Conservation (phyloP, 2,888 invertebrate species). For the Watsonalla binaria region DNA sequence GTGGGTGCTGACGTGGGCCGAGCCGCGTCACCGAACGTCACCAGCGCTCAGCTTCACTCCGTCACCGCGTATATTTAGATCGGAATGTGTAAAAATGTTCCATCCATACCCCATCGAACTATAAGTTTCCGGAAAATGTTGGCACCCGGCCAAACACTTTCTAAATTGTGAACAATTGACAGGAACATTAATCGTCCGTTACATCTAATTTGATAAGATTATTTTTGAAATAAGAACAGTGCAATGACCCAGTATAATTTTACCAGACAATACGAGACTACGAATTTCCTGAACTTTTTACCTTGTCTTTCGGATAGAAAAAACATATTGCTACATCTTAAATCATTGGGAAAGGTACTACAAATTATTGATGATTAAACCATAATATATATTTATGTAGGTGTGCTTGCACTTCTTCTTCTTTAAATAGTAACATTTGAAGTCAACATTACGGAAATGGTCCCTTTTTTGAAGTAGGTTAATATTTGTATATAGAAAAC, state of each 20-base stretch:
- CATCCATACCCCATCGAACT: conserved; percentile 41
- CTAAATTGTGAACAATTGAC: conserved; percentile 27
- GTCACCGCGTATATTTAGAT: conserved; percentile 70
- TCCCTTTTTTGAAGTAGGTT: no score
- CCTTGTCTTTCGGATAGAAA: no score
- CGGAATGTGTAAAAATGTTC: conserved; percentile 59
- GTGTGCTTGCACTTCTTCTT: no score
- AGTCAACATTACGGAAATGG: no score
- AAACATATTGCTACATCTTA: no score
- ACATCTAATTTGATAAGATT: neutral
- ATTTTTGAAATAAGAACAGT: neutral
- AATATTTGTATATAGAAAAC: no score
- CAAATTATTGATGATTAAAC: no score
- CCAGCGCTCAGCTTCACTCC: conserved; percentile 33
- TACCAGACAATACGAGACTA: neutral
- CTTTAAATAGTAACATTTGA: no score
- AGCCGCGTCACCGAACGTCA: conserved; percentile 62
- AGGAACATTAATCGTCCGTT: conserved; percentile 6
- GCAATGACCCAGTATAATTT: neutral
- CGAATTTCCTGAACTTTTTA: no score
- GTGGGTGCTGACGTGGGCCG: conserved; percentile 59
- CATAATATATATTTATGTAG: no score
- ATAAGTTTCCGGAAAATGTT: conserved; percentile 60
- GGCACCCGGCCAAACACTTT: conserved; percentile 46
- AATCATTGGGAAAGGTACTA: no score